Base-by-base conservation (phyloP, 2,113 vertebrate genomes). In the cat (Felis catus) region DNA sequence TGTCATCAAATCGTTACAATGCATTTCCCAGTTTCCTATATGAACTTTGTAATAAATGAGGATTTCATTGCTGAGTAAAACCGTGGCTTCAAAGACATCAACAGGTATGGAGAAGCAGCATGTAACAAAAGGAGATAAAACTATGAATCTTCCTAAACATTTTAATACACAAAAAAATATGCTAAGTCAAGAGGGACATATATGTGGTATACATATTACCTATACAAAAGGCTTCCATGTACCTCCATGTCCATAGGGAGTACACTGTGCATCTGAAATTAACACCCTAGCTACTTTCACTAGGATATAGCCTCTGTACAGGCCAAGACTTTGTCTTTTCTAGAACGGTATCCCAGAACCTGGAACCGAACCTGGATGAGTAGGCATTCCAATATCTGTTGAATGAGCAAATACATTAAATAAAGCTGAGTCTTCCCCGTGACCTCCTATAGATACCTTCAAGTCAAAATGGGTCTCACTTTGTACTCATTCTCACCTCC, bases 291-390 rank as follows among this genome's bases (percentile, higher is more conserved):
- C 45, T 89, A 68, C 33, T 81, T 92, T 89, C 33, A 53, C 33
- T 83, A 41, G 82, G 79, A 58, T 73, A 29, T 23, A 73, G 89
- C 13, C 15, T 48, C 36, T 76, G 15, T 61, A 80, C 84, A 91
- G 33, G 25, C n/a, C 29, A 96, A 25, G n/a, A 78, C 39, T 79
- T 86, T 89, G 3, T 95, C 33, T 94, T 97, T 79, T 84, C 27
- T 65, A 15, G 12, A 48, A 21, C 0, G 33, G 27, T 51, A 39
- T 68, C 58, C 10, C 16, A 33, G 13, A 89, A 51, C 27, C 78
- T 66, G 84, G 27, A 82, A 76, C 0, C 92, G 14, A 39, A 51
- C 19, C n/a, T 87, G 63, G 14, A 53, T 48, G 8, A 80, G 16
- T 78, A 55, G 21, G 7, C 1, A 18, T 94, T 95, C 36, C 15